Evolutionary conservation across 2,888 invertebrate species (phyloP), one percentile per base, ranked within the genome.

Genomic region (Folsomia manolachei): DNA sequence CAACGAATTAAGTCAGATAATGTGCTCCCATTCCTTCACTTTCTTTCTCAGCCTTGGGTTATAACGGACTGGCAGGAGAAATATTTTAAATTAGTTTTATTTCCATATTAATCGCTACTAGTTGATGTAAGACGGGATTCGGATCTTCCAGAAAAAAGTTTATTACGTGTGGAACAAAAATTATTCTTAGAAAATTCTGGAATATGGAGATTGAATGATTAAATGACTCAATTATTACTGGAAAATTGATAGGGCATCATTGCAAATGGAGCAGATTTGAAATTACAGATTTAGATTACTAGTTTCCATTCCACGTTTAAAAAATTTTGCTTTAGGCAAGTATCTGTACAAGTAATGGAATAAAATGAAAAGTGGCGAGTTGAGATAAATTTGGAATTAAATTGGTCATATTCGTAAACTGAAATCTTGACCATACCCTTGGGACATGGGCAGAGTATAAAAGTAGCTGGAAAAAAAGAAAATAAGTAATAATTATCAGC

Each of bases 181-280:
- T 39, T 39, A 39, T 39, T 39, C 14, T 39, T 39, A 4, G n/a
- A n/a, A 39, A 39, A 39, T 39, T 39, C 14, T 9, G 39, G 39
- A 39, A 39, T 14, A 9, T 14, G 14, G 39, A 39, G 39, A 39
- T 39, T 39, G 7, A 39, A 56, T 14, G 56, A 56, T 56, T 56
- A 56, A 39, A 56, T 56, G 21, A 56, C 56, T 56, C 56, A 56
- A 56, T 56, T 56, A 39, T 39, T n/a, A n/a, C n/a, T n/a, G n/a
- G 14, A 39, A 39, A 14, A 39, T 4, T 14, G 39, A 39, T 39
- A 14, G 39, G 14, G 14, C 39, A 39, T 14, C 39, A 14, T 39
- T 39, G 14, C 14, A 39, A 39, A 39, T 39, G 39, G 39, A 9
- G 39, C 39, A 39, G 39, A 9, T 39, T 39, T n/a, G 4, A 39